Percentiles rank a stretch among this genome's conserved stretches.
These are phyloP conservation scores for Columba guinea DNA, from an alignment of 2,797 vertebrate species.

Conservation along the genomic window DNA sequence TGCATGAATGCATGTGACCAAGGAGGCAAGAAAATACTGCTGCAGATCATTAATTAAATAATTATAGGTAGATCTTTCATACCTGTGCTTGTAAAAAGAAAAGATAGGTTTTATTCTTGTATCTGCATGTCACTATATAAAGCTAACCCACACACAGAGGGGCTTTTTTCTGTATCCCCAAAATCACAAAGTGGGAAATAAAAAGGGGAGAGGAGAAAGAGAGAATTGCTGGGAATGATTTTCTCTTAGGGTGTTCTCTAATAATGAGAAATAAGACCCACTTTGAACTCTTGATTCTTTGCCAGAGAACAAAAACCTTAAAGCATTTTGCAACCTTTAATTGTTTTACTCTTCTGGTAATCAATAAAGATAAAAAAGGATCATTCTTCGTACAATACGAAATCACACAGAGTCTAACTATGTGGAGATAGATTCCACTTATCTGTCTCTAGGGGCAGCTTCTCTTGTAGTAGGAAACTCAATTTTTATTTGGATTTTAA, in stretches of 20 bases:
- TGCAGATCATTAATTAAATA: conserved; percentile 33
- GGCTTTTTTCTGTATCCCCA: neutral
- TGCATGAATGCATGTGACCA: neutral
- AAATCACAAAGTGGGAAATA: conserved; percentile 15
- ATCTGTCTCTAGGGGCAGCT: conserved; percentile 56
- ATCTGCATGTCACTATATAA: neutral
- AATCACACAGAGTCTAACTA: conserved; percentile 40
- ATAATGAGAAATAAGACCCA: neutral
- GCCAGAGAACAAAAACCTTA: conserved; percentile 29
- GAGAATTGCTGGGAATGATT: neutral
- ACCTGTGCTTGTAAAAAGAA: neutral
- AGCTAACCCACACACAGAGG: neutral
- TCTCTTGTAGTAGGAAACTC: conserved; percentile 65
- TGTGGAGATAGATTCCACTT: conserved; percentile 39
- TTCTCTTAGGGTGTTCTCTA: neutral
- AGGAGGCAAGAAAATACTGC: neutral
- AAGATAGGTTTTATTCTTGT: neutral
- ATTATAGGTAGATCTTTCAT: neutral
- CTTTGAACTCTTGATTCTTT: conserved; percentile 20
- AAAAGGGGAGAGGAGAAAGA: conserved; percentile 11
- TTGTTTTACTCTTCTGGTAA: conserved; percentile 54
- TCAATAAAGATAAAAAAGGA: conserved; percentile 70
- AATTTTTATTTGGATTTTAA: conserved; percentile 76
- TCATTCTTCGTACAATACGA: conserved; percentile 23
- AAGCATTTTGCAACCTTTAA: conserved; percentile 52